Percentiles rank a stretch among this genome's conserved stretches.
Conservation (phyloP, 2,888 invertebrate genomes). For the Chrysina gloriosa region DNA sequence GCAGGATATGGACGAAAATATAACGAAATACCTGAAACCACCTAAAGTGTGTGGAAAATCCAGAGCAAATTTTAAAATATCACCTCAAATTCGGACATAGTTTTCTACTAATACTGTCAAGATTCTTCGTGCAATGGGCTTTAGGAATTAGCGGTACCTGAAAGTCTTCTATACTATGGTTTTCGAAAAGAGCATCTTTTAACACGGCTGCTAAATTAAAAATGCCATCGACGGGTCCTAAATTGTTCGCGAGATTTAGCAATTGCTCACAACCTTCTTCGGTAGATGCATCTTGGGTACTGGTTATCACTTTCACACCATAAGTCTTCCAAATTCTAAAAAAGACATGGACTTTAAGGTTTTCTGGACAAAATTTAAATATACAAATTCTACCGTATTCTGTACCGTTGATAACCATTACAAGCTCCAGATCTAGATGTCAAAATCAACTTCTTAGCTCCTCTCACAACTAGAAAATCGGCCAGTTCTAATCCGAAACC, state of each 20-base stretch:
- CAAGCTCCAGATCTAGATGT: slow-evolving; percentile 83
- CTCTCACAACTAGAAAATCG: slow-evolving; percentile 87
- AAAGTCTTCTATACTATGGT: slow-evolving; percentile 79
- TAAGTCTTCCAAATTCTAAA: slow-evolving; percentile 76
- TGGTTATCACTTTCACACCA: slow-evolving; percentile 75
- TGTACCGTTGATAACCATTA: slow-evolving; percentile 84
- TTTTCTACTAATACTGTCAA: slow-evolving; percentile 72
- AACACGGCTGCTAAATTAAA: slow-evolving; percentile 90
- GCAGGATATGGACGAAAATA: slow-evolving; percentile 91
- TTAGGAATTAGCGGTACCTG: slow-evolving; percentile 78
- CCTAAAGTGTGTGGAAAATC: not conserved
- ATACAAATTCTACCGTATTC: slow-evolving; percentile 78
- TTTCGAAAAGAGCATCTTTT: slow-evolving; percentile 80
- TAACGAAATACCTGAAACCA: slow-evolving; percentile 80
- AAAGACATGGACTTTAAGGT: no score
- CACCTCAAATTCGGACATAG: slow-evolving; percentile 42
- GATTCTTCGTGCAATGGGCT: slow-evolving; percentile 77
- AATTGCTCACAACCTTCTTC: slow-evolving; percentile 76
- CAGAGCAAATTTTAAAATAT: not conserved
- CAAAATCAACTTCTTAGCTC: slow-evolving; percentile 81
- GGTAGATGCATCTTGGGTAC: slow-evolving; percentile 78
- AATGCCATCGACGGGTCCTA: slow-evolving; percentile 83
- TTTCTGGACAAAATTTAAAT: no score
- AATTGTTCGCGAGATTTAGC: slow-evolving; percentile 70
- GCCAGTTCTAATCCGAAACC: slow-evolving; percentile 86